Percentiles rank a stretch among this genome's conserved stretches.
Conservation (phyloP, 1,140 invertebrate genomes). For the Drosophila paulistorum region DNA sequence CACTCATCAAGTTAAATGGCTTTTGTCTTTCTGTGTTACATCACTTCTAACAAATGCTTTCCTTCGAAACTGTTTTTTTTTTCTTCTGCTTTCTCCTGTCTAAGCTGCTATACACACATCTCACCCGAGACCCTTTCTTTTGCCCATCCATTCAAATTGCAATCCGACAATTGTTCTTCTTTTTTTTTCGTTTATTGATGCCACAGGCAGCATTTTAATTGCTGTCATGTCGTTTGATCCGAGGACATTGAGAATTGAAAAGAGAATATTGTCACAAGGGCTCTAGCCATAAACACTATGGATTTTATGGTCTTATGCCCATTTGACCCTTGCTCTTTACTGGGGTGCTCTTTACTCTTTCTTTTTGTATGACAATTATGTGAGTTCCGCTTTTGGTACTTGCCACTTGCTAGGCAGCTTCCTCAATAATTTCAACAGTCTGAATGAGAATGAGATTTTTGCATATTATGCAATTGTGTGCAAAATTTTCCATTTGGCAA, state of each 20-base stretch:
- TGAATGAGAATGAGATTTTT: slow-evolving; percentile 20
- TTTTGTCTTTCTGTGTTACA: slow-evolving; percentile 5
- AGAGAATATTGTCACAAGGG: slow-evolving; percentile 37
- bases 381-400: slow-evolving; percentile 51
- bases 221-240: slow-evolving; percentile 42
- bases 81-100: slow-evolving; percentile 2
- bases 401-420: slow-evolving; percentile 40
- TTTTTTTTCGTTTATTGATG: slow-evolving; percentile 45
- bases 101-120: slow-evolving; percentile 12
- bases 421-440: slow-evolving; percentile 52
- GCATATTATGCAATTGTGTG: slow-evolving; percentile 64
- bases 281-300: slow-evolving; percentile 23
- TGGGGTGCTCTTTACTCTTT: neutral
- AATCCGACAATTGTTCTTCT: slow-evolving; percentile 57
- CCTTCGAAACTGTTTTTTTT: no score
- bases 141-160: slow-evolving; percentile 11
- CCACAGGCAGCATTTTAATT: slow-evolving; percentile 67
- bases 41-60: neutral
- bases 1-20: slow-evolving; percentile 5
- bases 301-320: slow-evolving; percentile 34
- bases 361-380: slow-evolving; percentile 45
- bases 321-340: slow-evolving; percentile 44
- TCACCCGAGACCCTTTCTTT: neutral
- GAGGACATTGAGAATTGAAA: slow-evolving; percentile 31
- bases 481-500: slow-evolving; percentile 30